These are phyloP conservation scores for Baronia brevicornis DNA, from an alignment of 2,888 invertebrate species.

Conservation along the genomic window DNA sequence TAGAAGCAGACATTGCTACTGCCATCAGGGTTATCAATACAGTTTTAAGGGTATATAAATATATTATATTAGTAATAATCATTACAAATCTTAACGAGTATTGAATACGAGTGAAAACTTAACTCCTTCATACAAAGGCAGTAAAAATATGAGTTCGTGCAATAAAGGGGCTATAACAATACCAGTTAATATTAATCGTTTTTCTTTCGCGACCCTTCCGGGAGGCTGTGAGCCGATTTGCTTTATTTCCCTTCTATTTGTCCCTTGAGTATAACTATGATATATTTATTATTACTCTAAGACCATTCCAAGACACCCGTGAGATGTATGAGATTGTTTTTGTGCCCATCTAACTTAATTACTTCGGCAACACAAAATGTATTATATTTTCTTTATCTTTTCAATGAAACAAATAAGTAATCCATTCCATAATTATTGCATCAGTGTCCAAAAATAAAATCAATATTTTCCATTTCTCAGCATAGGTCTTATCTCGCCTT, in stretches of 20 bases:
- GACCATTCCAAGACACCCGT: slow-evolving; percentile 60
- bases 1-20: too few relatives aligned
- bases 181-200: slow-evolving; percentile 75
- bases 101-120: slow-evolving; percentile 36
- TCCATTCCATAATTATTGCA: too few relatives aligned
- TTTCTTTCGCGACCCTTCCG: slow-evolving; percentile 71
- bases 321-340: slow-evolving; percentile 60
- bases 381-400: background rate
- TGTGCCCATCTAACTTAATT: slow-evolving; percentile 37
- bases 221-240: slow-evolving; percentile 47
- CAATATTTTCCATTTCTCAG: too few relatives aligned
- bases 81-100: slow-evolving; percentile 35
- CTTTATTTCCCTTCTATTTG: slow-evolving; percentile 71
- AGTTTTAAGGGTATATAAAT: too few relatives aligned
- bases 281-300: slow-evolving; percentile 70
- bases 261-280: slow-evolving; percentile 65
- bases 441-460: too few relatives aligned
- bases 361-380: slow-evolving; percentile 22
- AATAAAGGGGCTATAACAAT: slow-evolving; percentile 65
- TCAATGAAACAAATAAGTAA: background rate
- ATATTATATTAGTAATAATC: slow-evolving; percentile 18
- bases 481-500: too few relatives aligned
- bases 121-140: slow-evolving; percentile 60
- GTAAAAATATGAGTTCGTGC: slow-evolving; percentile 67
- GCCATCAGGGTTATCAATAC: too few relatives aligned